Conservation (phyloP, 2,888 invertebrate species). For the Vanessa cardui region DNA sequence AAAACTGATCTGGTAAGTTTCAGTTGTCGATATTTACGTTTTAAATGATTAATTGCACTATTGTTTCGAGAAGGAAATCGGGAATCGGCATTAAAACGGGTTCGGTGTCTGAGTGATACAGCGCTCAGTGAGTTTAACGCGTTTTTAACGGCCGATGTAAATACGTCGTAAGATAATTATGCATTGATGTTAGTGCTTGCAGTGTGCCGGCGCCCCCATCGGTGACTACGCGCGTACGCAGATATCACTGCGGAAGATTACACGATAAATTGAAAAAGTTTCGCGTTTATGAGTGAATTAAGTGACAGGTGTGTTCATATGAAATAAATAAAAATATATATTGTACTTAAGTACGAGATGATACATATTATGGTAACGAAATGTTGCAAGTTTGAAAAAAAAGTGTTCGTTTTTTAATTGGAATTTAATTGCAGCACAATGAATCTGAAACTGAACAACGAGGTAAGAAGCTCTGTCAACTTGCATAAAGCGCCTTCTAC, state of each 20-base stretch:
- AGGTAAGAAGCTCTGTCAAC: slow-evolving; percentile 58
- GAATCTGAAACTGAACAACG: slow-evolving; percentile 75
- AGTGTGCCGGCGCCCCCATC: slow-evolving; percentile 59
- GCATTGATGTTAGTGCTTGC: slow-evolving; percentile 63
- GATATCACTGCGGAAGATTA: slow-evolving; percentile 28
- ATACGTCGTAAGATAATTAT: slow-evolving; percentile 66
- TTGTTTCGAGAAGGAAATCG: slow-evolving; percentile 56
- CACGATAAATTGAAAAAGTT: slow-evolving; percentile 15
- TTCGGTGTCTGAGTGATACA: slow-evolving; percentile 45
- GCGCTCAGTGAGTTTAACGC: slow-evolving; percentile 54
- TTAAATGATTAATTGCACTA: slow-evolving; percentile 70
- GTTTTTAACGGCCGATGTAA: slow-evolving; percentile 67
- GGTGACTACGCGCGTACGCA: slow-evolving; percentile 60
- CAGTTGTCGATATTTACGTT: slow-evolving; percentile 69
- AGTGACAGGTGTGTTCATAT: slow-evolving; percentile 55
- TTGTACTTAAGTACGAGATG: no score
- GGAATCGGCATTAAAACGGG: slow-evolving; percentile 13
- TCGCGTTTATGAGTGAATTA: slow-evolving; percentile 57
- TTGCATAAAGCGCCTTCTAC: slow-evolving; percentile 55
- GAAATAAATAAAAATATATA: slow-evolving; percentile 1
- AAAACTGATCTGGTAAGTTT: slow-evolving; percentile 65
- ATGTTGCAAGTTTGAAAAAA: no score
- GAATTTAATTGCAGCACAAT: slow-evolving; percentile 57
- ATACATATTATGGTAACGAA: no score
- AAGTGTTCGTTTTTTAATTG: slow-evolving; percentile 23